Percentiles rank a stretch among this genome's conserved stretches.
phyloP scores from a whole-genome alignment of 2,888 invertebrate species.

The Ectobius pallidus region DNA sequence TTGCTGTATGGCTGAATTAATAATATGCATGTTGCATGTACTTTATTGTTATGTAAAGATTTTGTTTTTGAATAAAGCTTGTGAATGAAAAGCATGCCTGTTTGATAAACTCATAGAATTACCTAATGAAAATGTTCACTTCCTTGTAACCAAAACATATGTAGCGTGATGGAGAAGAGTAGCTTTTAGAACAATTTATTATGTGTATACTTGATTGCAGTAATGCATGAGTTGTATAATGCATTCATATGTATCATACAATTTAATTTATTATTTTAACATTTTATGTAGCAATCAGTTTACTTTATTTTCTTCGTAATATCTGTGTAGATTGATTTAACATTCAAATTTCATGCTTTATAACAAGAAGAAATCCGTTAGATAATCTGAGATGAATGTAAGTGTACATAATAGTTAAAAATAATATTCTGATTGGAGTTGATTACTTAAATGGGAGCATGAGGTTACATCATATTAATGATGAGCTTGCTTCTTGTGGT shows the following conservation, averaged over 20 bases:
- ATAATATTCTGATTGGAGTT: not conserved
- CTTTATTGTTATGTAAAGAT: slow-evolving; percentile 1
- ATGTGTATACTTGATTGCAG: not conserved
- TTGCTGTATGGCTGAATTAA: slow-evolving; percentile 1
- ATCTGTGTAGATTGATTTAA: slow-evolving; percentile 2
- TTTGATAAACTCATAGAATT: too few species aligned
- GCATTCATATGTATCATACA: too few species aligned
- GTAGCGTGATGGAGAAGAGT: too few species aligned
- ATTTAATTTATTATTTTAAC: not conserved
- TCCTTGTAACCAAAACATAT: too few species aligned
- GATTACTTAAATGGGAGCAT: not conserved
- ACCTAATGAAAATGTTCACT: too few species aligned
- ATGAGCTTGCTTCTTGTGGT: not conserved
- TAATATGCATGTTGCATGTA: slow-evolving; percentile 1
- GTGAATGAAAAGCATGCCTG: slow-evolving; percentile 11
- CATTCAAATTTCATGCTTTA: not conserved
- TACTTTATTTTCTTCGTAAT: not conserved
- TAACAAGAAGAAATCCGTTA: not conserved
- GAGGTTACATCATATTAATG: not conserved
- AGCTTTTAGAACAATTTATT: too few species aligned
- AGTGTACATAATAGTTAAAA: slow-evolving; percentile 9
- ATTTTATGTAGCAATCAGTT: not conserved
- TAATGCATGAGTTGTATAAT: not conserved
- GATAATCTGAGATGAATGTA: not conserved
- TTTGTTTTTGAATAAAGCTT: slow-evolving; percentile 8